These are phyloP conservation scores for Setophaga petechia DNA, from an alignment of 2,113 vertebrate species.

Conservation along the genomic window DNA sequence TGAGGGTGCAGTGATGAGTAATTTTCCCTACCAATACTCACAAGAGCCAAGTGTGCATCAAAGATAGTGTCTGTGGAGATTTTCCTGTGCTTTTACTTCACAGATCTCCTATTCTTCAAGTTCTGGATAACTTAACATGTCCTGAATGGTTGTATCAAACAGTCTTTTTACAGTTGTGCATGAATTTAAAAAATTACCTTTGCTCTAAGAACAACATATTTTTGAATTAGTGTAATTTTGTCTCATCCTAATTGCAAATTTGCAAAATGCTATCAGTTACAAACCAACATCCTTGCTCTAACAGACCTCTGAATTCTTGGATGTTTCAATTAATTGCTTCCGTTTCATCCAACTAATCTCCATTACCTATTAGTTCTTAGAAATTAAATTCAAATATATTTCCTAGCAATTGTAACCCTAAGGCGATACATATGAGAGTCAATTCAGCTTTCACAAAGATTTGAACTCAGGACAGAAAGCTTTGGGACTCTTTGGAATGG, in stretches of 20 bases:
- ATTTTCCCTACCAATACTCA: background rate
- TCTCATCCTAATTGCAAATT: background rate
- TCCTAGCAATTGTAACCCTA: background rate
- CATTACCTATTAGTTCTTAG: background rate
- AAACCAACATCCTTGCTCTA: background rate
- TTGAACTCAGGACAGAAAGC: background rate
- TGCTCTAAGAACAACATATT: background rate
- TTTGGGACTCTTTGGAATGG: background rate
- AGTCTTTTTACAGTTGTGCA: background rate
- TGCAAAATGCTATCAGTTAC: background rate
- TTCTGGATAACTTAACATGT: background rate
- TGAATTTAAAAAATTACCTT: too few species aligned
- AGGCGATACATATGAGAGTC: background rate
- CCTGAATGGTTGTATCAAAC: background rate
- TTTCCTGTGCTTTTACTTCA: background rate
- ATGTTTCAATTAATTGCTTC: conserved; percentile 2
- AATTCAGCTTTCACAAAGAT: background rate
- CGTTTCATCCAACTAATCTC: background rate
- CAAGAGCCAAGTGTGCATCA: background rate
- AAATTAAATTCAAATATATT: background rate
- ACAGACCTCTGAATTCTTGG: background rate
- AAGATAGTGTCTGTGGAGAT: background rate
- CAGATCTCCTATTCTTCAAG: background rate
- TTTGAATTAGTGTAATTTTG: background rate
- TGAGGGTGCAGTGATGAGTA: fast-evolving